Evolutionary conservation across 2,113 vertebrate genomes (phyloP).

Genomic region (Istiophorus platypterus): DNA sequence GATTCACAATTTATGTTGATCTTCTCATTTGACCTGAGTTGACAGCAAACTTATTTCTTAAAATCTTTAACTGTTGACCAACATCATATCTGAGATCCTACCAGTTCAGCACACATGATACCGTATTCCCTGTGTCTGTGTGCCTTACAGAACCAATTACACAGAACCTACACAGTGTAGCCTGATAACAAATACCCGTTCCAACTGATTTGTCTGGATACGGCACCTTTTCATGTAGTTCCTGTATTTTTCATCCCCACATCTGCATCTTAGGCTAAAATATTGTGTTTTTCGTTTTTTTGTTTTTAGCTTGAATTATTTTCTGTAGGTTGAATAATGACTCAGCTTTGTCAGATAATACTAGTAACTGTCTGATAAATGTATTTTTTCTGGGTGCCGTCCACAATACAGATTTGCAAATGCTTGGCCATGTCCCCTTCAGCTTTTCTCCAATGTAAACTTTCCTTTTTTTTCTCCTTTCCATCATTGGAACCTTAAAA

Average conservation of each 20-base stretch:
- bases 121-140: slow-evolving; percentile 56
- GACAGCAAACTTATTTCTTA: background rate
- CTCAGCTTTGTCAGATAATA: slow-evolving; percentile 1
- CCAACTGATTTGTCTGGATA: slow-evolving; percentile 24
- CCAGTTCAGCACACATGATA: slow-evolving; percentile 44
- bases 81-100: slow-evolving; percentile 22
- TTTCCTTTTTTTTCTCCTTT: background rate
- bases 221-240: slow-evolving; percentile 12
- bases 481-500: background rate
- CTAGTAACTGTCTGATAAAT: slow-evolving; percentile 12
- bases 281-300: slow-evolving; percentile 37
- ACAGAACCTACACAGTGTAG: slow-evolving; percentile 40
- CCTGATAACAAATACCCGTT: slow-evolving; percentile 33
- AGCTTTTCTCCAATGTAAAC: background rate
- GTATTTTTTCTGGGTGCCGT: slow-evolving; percentile 6
- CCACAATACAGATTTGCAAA: slow-evolving; percentile 10
- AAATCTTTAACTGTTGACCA: background rate
- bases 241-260: slow-evolving; percentile 9
- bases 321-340: slow-evolving; percentile 19
- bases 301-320: slow-evolving; percentile 28
- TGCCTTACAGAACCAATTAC: slow-evolving; percentile 37
- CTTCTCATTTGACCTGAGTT: slow-evolving; percentile 10
- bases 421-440: background rate
- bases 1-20: background rate
- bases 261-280: slow-evolving; percentile 33